Conservation (phyloP, 2,797 vertebrate genomes). For the Halcyon leucocephala region DNA sequence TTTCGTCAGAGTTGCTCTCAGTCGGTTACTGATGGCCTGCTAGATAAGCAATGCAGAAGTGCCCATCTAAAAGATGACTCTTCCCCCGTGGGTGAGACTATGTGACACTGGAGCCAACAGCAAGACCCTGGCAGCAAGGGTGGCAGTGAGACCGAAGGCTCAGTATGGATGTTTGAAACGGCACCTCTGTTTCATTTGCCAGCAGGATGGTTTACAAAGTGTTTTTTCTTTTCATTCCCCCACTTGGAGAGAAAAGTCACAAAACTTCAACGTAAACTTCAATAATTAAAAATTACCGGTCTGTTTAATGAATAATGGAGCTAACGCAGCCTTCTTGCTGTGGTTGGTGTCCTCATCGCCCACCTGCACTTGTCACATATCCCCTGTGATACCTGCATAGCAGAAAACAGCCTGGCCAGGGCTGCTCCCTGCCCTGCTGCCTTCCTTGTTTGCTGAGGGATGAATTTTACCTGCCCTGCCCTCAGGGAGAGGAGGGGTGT, state of each 20-base stretch:
- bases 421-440: not conserved
- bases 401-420: not conserved
- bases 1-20: not conserved
- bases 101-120: rapidly evolving
- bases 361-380: not conserved
- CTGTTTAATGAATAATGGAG: not conserved
- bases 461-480: not conserved
- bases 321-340: not conserved
- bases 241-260: not conserved
- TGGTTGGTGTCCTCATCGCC: not conserved
- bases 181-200: not conserved
- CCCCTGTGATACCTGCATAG: not conserved
- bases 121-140: not conserved
- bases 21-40: not conserved
- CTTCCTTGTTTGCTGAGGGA: not conserved
- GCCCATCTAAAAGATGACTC: not conserved
- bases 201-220: not conserved
- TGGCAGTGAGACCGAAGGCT: not conserved
- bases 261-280: not conserved
- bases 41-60: not conserved
- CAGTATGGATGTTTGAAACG: not conserved
- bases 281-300: rapidly evolving
- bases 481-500: not conserved
- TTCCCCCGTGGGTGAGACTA: not conserved
- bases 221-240: not conserved